Evolutionary conservation across 2,888 invertebrate genomes (phyloP).

Genomic region (Brachylomia viminalis): DNA sequence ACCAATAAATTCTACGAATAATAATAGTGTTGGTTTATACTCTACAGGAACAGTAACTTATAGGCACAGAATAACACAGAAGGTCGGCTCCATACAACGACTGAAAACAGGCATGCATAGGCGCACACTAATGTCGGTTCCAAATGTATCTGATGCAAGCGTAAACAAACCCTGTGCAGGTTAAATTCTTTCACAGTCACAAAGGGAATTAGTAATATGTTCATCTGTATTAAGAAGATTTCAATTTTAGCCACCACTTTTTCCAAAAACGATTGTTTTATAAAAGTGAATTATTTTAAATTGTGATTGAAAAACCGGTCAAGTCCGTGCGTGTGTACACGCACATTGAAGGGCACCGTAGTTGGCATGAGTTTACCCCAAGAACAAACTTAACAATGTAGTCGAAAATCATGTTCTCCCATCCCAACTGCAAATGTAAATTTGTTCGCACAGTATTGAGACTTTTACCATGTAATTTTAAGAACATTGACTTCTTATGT

Average conservation of each 20-base stretch:
- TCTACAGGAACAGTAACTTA: neutral
- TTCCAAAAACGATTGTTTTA: neutral
- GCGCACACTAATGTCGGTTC: too few species aligned
- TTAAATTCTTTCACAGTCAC: neutral
- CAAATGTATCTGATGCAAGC: neutral
- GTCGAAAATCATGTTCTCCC: too few species aligned
- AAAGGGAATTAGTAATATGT: neutral
- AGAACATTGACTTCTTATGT: too few species aligned
- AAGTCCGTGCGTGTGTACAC: too few species aligned
- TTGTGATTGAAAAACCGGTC: neutral
- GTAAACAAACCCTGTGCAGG: neutral
- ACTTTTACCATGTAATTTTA: too few species aligned
- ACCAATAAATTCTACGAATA: slow-evolving; percentile 3
- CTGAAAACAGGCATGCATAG: neutral
- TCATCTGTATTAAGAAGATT: neutral
- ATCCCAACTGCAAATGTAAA: too few species aligned
- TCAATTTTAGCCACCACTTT: neutral
- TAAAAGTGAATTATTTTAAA: neutral
- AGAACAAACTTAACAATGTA: too few species aligned
- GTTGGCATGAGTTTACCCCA: too few species aligned
- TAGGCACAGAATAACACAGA: neutral
- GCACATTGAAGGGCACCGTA: too few species aligned
- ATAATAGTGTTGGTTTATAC: neutral
- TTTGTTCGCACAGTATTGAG: too few species aligned
- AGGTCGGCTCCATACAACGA: neutral